phyloP scores from a whole-genome alignment of 1,140 invertebrate species.

The Limonius californicus region DNA sequence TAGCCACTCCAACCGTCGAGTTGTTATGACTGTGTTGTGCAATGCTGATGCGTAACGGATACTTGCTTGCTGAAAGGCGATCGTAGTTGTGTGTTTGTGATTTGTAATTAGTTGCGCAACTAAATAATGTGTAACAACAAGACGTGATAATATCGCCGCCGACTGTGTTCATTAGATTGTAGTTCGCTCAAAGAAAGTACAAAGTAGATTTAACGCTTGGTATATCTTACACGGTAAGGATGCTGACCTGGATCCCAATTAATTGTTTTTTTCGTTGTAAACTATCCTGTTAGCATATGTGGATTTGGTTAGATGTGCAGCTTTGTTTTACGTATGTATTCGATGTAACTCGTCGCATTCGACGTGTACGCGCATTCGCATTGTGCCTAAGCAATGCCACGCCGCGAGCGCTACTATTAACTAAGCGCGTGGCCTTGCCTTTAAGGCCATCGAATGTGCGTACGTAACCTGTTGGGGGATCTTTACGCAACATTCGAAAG shows the following conservation, averaged over 20 bases:
- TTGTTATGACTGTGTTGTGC: not conserved
- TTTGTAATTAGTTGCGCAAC: not conserved
- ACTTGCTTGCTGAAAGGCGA: too few relatives aligned
- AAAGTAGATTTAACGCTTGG: too few relatives aligned
- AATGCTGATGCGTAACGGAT: too few relatives aligned
- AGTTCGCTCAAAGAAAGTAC: too few relatives aligned
- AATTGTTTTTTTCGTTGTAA: too few relatives aligned
- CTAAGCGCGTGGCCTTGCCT: not conserved
- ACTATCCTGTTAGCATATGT: too few relatives aligned
- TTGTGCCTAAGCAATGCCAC: not conserved
- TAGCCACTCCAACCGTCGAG: not conserved
- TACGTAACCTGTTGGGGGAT: not conserved
- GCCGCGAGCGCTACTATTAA: conserved; percentile 1
- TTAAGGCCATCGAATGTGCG: conserved; percentile 1
- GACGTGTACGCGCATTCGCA: not conserved
- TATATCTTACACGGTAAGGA: too few relatives aligned
- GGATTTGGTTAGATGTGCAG: too few relatives aligned
- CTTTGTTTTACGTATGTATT: too few relatives aligned
- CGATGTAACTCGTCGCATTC: not conserved
- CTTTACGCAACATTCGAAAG: not conserved
- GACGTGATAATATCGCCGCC: not conserved
- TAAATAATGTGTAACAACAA: not conserved
- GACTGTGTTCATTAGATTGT: too few relatives aligned
- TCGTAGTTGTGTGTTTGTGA: not conserved
- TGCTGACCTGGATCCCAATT: too few relatives aligned